A percentile compares a stretch with the other conserved stretches of the same genome.
Conservation (phyloP, 2,797 vertebrate genomes). For the Tapera naevia region DNA sequence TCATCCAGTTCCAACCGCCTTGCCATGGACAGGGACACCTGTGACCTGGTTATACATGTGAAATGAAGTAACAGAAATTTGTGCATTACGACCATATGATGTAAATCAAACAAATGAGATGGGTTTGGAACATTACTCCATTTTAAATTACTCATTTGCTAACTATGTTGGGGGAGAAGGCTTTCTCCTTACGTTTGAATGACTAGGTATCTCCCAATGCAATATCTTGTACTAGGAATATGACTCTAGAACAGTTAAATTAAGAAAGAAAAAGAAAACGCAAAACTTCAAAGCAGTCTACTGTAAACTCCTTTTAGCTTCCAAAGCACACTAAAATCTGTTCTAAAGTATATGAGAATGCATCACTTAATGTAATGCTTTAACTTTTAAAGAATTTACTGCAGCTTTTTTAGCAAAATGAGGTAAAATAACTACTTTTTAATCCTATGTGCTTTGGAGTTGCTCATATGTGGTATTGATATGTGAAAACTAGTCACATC, state of each 20-base stretch:
- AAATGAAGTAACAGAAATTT: neutral
- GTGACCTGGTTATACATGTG: neutral
- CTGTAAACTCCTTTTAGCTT: neutral
- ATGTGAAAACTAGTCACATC: neutral
- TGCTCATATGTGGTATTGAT: neutral
- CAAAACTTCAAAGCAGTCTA: neutral
- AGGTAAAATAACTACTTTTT: neutral
- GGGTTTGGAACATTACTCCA: neutral
- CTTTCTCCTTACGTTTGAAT: neutral
- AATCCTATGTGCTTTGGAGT: neutral
- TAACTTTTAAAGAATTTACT: neutral
- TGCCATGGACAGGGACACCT: too few relatives aligned
- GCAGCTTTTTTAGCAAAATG: neutral
- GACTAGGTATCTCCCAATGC: neutral
- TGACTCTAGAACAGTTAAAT: neutral
- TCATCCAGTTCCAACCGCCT: too few relatives aligned
- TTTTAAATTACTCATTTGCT: neutral
- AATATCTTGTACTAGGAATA: neutral
- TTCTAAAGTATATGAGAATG: neutral
- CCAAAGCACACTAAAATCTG: neutral
- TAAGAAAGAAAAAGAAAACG: neutral
- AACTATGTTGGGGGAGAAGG: neutral
- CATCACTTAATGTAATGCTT: neutral
- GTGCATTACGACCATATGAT: neutral
- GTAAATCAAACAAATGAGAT: neutral